These are phyloP conservation scores for Lanius ludovicianus DNA, from an alignment of 2,113 vertebrate genomes.

Conservation along the genomic window DNA sequence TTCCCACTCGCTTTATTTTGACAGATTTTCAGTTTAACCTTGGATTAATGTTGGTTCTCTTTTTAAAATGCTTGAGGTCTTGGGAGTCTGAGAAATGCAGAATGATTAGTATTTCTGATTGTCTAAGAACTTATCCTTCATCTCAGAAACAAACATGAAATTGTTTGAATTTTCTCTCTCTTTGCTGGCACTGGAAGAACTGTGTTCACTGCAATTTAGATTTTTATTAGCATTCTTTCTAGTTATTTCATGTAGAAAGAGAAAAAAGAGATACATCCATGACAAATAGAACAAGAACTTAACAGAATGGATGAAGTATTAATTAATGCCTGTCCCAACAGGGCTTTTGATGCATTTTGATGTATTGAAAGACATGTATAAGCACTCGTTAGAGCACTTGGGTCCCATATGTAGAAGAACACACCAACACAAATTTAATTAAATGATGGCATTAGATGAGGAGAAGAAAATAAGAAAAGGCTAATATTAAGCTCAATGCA, in stretches of 20 bases:
- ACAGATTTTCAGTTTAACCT: neutral
- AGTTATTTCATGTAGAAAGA: neutral
- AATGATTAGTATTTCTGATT: neutral
- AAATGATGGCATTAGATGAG: neutral
- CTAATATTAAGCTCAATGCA: neutral
- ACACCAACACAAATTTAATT: neutral
- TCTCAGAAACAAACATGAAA: neutral
- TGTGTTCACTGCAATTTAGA: neutral
- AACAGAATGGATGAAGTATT: neutral
- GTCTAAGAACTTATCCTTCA: neutral
- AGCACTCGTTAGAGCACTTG: neutral
- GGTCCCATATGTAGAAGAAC: neutral
- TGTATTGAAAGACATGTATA: neutral
- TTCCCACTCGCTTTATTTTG: neutral
- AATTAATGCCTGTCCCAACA: neutral
- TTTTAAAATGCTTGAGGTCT: neutral
- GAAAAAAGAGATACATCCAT: neutral
- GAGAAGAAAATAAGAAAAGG: neutral
- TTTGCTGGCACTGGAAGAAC: neutral
- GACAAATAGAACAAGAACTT: neutral
- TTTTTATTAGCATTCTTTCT: neutral
- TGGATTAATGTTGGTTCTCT: neutral
- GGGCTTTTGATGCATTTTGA: neutral
- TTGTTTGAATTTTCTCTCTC: neutral
- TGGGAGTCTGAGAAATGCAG: neutral